Base-by-base conservation (phyloP, 2,888 invertebrate genomes). In the Tetranychus truncatus region DNA sequence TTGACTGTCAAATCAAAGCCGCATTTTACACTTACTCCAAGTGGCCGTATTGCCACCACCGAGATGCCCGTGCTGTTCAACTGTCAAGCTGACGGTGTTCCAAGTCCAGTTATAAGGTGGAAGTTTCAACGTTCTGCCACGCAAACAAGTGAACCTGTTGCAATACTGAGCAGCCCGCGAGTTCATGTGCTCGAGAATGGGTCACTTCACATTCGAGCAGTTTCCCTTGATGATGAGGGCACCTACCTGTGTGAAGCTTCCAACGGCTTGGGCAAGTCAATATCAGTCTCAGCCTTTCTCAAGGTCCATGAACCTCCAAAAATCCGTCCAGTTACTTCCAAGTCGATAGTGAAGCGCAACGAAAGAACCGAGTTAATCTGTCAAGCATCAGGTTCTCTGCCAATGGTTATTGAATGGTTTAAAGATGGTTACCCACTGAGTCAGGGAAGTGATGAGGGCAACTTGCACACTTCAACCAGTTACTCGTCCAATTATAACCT, bases 201-300 rank as follows among this genome's bases (percentile, higher is more conserved):
- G 20, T 79, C 79, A 0, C 74, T 80, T 46, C 77, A 76, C 34
- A 81, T 84, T 72, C 77, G 78, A 21, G 76, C 80, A 4, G 81
- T 82, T 11, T 77, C 77, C 66, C 80, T 80, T 67, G 78, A 78
- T 15, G 82, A 83, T 76, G 80, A 81, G 75, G 83, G 83, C 0
- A 79, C 81, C 75, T 84, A 82, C 76, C 79, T 83, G 76, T 84
- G 84, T 78, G 82, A 82, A 66, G 81, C 82, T 15, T 80, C 81
- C 72, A 84, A 84, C 76, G 80, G 81, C 3, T 81, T 84, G 2
- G 82, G 82, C 66, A 24, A 66, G 15, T 44, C 74, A 55, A 46
- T 77, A 18, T 74, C 75, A n/a, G 11, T 74, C 24, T 67, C 72
- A 66, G 77, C 77, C 45, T 34, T 75, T 67, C 66, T 77, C 20